phyloP scores from a whole-genome alignment of 2,113 vertebrate genomes.

The Ammodytes dubius region DNA sequence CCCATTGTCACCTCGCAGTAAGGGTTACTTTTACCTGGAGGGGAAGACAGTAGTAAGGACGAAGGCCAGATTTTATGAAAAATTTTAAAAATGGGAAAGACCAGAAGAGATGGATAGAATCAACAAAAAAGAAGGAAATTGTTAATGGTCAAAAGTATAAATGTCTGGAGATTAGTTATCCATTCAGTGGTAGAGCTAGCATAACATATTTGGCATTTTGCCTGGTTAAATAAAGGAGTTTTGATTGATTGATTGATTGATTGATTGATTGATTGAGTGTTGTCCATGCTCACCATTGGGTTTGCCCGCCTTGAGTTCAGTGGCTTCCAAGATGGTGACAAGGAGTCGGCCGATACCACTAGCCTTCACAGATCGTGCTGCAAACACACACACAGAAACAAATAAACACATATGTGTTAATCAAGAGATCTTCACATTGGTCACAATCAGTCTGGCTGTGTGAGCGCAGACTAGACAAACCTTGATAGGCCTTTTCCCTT shows the following conservation, averaged over 20 bases:
- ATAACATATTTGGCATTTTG: too few species aligned
- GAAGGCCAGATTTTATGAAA: background rate
- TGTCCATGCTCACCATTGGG: conserved; percentile 86
- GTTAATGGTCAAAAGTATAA: too few species aligned
- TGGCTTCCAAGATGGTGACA: conserved; percentile 94
- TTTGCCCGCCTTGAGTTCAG: conserved; percentile 92
- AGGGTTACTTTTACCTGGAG: conserved; percentile 92
- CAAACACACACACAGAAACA: conserved; percentile 35
- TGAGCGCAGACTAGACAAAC: conserved; percentile 75
- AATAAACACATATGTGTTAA: conserved; percentile 19
- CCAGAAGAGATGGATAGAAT: background rate
- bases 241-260: too few species aligned
- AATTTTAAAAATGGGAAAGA: background rate
- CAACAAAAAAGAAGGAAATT: background rate
- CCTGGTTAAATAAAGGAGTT: too few species aligned
- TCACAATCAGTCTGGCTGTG: background rate
- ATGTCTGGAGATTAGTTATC: too few species aligned
- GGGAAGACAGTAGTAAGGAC: background rate
- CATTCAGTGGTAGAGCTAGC: too few species aligned
- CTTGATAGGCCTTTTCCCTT: conserved; percentile 93
- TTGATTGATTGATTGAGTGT: background rate
- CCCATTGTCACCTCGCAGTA: conserved; percentile 98
- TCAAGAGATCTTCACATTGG: background rate
- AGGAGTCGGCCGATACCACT: conserved; percentile 94
- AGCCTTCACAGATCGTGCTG: conserved; percentile 92